Conservation (phyloP, 2,797 vertebrate species). For the Discoglossus pictus region DNA sequence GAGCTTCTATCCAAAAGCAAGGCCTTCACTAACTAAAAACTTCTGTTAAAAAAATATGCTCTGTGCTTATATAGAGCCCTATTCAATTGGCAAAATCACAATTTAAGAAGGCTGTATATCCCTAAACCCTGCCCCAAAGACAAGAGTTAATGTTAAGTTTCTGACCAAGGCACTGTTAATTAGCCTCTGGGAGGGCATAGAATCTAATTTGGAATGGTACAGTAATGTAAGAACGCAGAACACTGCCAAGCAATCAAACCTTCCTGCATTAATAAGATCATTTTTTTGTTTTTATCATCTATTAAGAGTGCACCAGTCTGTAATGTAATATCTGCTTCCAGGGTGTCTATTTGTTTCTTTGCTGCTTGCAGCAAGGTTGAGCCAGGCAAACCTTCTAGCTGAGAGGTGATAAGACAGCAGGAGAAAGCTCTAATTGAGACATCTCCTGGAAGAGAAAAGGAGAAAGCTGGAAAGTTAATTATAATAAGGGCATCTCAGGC, state of each 20-base stretch:
- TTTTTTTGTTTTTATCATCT: slow-evolving; percentile 78
- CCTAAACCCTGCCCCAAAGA: slow-evolving; percentile 67
- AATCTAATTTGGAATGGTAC: slow-evolving; percentile 60
- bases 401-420: slow-evolving; percentile 71
- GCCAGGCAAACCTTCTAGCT: slow-evolving; percentile 71
- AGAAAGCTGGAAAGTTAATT: slow-evolving; percentile 74
- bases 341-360: slow-evolving; percentile 76
- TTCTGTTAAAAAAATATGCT: too few relatives aligned
- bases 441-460: slow-evolving; percentile 70
- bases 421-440: slow-evolving; percentile 79
- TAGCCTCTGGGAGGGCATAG: slow-evolving; percentile 63
- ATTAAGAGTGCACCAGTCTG: slow-evolving; percentile 75
- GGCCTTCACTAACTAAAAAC: too few relatives aligned
- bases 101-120: too few relatives aligned
- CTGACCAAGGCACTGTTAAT: slow-evolving; percentile 72
- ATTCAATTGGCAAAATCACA: too few relatives aligned
- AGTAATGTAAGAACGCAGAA: slow-evolving; percentile 72
- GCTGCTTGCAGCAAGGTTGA: slow-evolving; percentile 69
- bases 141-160: slow-evolving; percentile 70
- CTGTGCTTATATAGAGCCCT: too few relatives aligned
- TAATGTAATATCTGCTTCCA: slow-evolving; percentile 74
- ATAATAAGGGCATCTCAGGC: slow-evolving; percentile 72
- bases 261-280: slow-evolving; percentile 71
- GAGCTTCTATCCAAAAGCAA: too few relatives aligned
- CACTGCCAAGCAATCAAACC: slow-evolving; percentile 63